Conservation (phyloP, 2,113 vertebrate species). For the Seriola rivoliana region DNA sequence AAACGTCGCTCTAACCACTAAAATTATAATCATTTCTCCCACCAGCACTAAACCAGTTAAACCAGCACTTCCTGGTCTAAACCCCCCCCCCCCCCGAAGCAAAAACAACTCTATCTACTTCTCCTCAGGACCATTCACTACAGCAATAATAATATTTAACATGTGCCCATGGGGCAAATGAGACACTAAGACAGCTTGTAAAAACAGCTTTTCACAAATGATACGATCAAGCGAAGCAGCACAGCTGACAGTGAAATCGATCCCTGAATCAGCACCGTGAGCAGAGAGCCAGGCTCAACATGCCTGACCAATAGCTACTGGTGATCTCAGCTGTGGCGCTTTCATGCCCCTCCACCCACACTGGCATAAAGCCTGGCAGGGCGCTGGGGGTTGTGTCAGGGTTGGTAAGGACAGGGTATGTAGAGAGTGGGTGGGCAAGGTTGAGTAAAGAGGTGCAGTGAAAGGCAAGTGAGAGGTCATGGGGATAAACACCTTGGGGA, state of each 20-base stretch:
- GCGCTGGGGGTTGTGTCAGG: slow-evolving; percentile 31
- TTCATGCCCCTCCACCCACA: slow-evolving; percentile 22
- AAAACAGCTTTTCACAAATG: slow-evolving; percentile 41
- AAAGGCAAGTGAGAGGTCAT: slow-evolving; percentile 72
- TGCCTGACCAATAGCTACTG: slow-evolving; percentile 42
- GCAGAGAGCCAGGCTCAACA: slow-evolving; percentile 36
- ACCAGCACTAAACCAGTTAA: too few relatives aligned
- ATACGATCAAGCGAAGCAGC: slow-evolving; percentile 43
- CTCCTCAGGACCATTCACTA: slow-evolving; percentile 14
- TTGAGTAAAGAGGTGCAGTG: slow-evolving; percentile 54
- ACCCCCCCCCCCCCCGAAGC: background rate
- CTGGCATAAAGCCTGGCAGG: slow-evolving; percentile 36
- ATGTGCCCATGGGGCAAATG: slow-evolving; percentile 21
- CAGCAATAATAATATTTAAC: slow-evolving; percentile 16
- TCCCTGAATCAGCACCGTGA: slow-evolving; percentile 70
- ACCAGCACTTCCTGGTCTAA: too few relatives aligned
- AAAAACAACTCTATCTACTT: background rate
- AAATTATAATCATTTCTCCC: background rate
- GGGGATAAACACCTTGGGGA: slow-evolving; percentile 81
- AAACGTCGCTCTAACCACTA: background rate
- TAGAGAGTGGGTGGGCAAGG: slow-evolving; percentile 35
- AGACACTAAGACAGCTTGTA: slow-evolving; percentile 43
- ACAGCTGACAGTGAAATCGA: slow-evolving; percentile 63
- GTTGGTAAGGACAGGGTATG: slow-evolving; percentile 32
- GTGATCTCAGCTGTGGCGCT: slow-evolving; percentile 24